Evolutionary conservation across 1,140 invertebrate genomes (phyloP).

Genomic region (Brachionus calyciflorus): DNA sequence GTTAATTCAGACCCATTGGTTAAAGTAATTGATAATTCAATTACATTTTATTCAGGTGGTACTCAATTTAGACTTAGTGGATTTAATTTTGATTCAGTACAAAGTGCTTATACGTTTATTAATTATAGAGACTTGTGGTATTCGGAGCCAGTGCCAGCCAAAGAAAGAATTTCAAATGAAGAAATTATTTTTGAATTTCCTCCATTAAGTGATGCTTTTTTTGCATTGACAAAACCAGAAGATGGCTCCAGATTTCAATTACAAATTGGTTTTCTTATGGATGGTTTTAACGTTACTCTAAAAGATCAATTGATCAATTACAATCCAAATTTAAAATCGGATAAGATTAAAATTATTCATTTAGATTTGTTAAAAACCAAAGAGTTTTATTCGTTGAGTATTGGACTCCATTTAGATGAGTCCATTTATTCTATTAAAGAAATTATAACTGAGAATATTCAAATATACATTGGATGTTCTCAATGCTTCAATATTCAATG

Average conservation of each 20-base stretch:
- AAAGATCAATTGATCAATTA: background rate
- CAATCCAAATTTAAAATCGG: background rate
- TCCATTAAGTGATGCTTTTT: slow-evolving; percentile 24
- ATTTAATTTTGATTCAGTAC: slow-evolving; percentile 41
- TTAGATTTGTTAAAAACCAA: background rate
- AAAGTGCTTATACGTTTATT: slow-evolving; percentile 16
- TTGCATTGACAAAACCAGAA: background rate
- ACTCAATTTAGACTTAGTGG: background rate
- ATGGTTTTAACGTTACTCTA: slow-evolving; percentile 37
- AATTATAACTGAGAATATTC: background rate
- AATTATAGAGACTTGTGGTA: slow-evolving; percentile 35
- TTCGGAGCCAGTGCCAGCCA: slow-evolving; percentile 25
- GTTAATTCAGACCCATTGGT: slow-evolving; percentile 16
- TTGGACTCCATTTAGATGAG: background rate
- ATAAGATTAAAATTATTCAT: background rate
- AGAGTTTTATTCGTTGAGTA: background rate
- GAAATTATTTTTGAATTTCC: background rate
- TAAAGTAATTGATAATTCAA: background rate
- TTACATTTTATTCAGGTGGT: background rate
- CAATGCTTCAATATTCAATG: background rate
- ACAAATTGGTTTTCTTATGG: slow-evolving; percentile 37
- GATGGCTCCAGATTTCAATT: background rate
- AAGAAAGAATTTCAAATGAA: background rate
- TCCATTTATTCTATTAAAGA: background rate
- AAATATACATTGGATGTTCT: background rate